phyloP scores from a whole-genome alignment of 2,888 invertebrate species.

The Cinara cedri region DNA sequence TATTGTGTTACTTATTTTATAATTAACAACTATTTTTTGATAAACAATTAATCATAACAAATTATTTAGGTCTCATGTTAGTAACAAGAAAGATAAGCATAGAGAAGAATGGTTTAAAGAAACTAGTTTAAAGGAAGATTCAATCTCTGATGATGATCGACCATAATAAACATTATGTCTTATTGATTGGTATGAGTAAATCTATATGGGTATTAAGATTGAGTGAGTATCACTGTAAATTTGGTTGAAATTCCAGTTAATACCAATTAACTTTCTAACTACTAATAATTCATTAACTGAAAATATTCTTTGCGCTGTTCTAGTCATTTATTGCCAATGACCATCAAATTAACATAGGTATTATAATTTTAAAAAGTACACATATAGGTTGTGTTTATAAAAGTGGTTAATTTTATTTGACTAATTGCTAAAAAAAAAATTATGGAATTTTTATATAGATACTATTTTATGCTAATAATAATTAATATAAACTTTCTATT shows the following conservation, averaged over 20 bases:
- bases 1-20: background rate
- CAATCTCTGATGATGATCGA: conserved; percentile 45
- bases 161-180: background rate
- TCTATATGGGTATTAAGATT: conserved; percentile 7
- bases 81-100: conserved; percentile 38
- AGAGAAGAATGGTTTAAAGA: conserved; percentile 44
- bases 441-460: background rate
- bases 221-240: background rate
- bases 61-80: conserved; percentile 25
- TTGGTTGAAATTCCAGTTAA: background rate
- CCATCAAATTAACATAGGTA: background rate
- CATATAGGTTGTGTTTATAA: background rate
- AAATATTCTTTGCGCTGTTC: background rate
- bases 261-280: background rate
- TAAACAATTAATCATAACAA: background rate
- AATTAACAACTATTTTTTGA: background rate
- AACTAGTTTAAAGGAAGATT: conserved; percentile 52
- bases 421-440: background rate
- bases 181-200: conserved; percentile 14
- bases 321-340: conserved; percentile 6
- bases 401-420: background rate
- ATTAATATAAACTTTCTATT: background rate
- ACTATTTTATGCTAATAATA: conserved; percentile 6
- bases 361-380: too few species aligned
- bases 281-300: background rate